Evolutionary conservation across 2,113 vertebrate genomes (phyloP).

Genomic region (Psammodynastes pulverulentus): DNA sequence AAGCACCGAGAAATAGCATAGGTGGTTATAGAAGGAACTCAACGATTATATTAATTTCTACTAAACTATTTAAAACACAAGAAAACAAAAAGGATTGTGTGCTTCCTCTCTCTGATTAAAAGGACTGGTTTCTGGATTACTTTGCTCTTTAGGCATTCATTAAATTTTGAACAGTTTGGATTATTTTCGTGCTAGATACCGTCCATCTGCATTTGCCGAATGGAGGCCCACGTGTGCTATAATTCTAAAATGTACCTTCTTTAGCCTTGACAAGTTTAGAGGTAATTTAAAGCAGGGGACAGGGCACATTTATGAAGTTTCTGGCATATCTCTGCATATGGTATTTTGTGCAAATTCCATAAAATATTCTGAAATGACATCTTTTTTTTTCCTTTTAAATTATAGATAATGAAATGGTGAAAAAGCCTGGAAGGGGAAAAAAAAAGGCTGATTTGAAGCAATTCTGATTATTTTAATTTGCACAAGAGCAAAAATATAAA

Average conservation of each 20-base stretch:
- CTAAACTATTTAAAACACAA: background rate
- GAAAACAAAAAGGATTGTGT: background rate
- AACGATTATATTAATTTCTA: background rate
- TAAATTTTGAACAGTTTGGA: background rate
- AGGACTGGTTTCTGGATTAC: too few relatives aligned
- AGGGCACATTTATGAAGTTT: conserved; percentile 4
- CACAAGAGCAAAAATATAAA: background rate
- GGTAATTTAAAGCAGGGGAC: background rate
- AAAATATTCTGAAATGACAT: conserved; percentile 23
- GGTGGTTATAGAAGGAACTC: background rate
- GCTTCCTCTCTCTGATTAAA: background rate
- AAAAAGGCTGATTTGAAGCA: background rate
- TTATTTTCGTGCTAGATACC: background rate
- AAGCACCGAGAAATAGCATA: background rate
- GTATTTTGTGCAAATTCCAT: conserved; percentile 28
- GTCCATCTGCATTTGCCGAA: conserved; percentile 13
- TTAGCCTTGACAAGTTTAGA: conserved; percentile 3
- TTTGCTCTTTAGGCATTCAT: background rate
- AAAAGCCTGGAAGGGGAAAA: background rate
- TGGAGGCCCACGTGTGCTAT: background rate
- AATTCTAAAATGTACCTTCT: background rate
- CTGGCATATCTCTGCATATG: conserved; percentile 18
- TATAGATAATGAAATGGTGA: conserved; percentile 44
- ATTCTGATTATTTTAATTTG: conserved; percentile 22
- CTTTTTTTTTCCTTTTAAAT: background rate